A percentile compares a stretch with the other conserved stretches of the same genome.
Conservation (phyloP, 2,797 vertebrate species). For the Anableps anableps region DNA sequence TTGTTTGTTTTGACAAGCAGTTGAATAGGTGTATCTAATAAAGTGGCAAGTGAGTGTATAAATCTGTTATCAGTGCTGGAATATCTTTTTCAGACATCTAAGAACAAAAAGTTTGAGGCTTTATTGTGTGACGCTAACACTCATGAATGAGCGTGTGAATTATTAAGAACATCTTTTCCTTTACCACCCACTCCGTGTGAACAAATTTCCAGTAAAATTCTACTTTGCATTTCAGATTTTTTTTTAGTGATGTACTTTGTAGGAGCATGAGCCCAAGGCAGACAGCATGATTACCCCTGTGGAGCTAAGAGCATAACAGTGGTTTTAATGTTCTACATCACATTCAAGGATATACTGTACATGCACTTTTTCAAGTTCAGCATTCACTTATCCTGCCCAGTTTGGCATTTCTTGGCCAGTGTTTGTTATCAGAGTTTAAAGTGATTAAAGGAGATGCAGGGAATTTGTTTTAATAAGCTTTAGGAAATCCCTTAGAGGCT, state of each 20-base stretch:
- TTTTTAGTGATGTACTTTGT: constrained; percentile 5
- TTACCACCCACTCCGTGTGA: background rate
- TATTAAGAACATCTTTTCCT: constrained; percentile 10
- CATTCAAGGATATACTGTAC: constrained; percentile 30
- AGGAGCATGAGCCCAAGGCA: constrained; percentile 25
- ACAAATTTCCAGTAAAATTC: constrained; percentile 22
- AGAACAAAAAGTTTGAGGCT: background rate
- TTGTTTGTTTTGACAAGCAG: background rate
- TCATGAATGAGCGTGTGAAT: constrained; percentile 35
- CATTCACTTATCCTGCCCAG: constrained; percentile 24
- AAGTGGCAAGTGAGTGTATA: background rate
- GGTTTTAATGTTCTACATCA: constrained; percentile 26
- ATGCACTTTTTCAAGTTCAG: constrained; percentile 25
- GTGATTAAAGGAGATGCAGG: constrained; percentile 21
- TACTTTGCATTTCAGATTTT: constrained; percentile 33
- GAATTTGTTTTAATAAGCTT: constrained; percentile 28
- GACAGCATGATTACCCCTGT: constrained; percentile 27
- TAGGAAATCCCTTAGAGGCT: constrained; percentile 26
- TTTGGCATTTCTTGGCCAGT: constrained; percentile 44
- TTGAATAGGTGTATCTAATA: background rate
- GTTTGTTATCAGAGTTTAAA: constrained; percentile 35
- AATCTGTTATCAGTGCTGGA: background rate
- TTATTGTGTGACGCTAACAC: background rate
- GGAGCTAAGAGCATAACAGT: constrained; percentile 9
- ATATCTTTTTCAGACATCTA: background rate